Percentiles rank a stretch among this genome's conserved stretches.
Conservation (phyloP, 2,797 vertebrate genomes). For the Myotis planiceps region DNA sequence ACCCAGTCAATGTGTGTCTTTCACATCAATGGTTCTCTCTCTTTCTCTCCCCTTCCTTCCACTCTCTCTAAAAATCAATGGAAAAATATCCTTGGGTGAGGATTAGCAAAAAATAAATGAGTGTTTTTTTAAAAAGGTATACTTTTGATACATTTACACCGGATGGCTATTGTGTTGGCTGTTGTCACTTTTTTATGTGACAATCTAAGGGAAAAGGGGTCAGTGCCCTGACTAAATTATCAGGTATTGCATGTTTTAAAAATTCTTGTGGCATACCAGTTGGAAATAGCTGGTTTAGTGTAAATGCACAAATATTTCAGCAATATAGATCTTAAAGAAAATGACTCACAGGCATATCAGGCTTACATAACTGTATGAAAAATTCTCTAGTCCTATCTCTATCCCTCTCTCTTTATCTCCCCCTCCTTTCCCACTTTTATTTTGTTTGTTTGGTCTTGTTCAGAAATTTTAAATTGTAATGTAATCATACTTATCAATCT, state of each 20-base stretch:
- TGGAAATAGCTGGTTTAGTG: neutral
- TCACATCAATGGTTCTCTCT: neutral
- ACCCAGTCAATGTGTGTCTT: neutral
- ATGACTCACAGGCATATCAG: neutral
- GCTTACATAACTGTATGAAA: neutral
- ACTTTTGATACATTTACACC: neutral
- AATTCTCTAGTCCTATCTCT: neutral
- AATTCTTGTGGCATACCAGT: neutral
- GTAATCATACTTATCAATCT: neutral
- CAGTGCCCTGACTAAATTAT: too few species aligned
- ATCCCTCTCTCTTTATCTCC: neutral
- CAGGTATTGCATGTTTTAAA: too few species aligned
- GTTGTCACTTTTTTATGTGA: neutral
- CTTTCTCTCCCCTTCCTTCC: neutral
- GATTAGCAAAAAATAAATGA: too few species aligned
- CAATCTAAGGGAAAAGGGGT: too few species aligned
- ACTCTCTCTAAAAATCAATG: neutral
- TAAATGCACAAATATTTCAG: neutral
- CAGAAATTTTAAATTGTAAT: neutral
- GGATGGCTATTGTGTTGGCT: neutral
- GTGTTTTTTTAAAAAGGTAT: neutral
- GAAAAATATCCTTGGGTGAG: too few species aligned
- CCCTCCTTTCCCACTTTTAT: neutral
- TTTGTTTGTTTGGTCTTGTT: slow-evolving; percentile 1
- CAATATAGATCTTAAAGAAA: slow-evolving; percentile 12